Evolutionary conservation across 2,888 invertebrate species (phyloP), one percentile per base, ranked within the genome.

Genomic region (Rhodophaea formosa): DNA sequence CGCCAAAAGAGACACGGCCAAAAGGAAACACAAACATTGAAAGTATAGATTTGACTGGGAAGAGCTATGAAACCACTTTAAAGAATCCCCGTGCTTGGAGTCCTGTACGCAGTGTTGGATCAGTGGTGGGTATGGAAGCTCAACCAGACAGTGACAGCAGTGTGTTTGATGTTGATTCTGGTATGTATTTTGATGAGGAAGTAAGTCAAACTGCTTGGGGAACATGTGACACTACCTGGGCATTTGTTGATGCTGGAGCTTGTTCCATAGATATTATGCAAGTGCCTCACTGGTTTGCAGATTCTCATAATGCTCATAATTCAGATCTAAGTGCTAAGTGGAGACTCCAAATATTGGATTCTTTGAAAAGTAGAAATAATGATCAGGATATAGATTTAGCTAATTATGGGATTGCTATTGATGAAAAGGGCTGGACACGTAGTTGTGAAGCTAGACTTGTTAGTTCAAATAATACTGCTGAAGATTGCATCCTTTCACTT

Each of bases 81-180:
- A 95, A 94, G 71, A 96, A 96, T 84, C 96, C 96, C 16, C 93
- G 96, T 72, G 96, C 96, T 30, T 96, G 97, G 96, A 96, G 96
- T 74, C 97, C 97, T 15, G 96, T 96, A n/a, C 93, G 96, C 64
- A 96, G 96, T 75, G 96, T 96, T 8, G 97, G 97, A 8, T 96
- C 96, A 23, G 95, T 96, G 53, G 94, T 94, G 16, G 96, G 96
- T 1, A 95, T 95, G 72, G 96, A 97, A 84, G 96, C 95, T n/a
- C 96, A 96, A 79, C 96, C 96, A 3, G 96, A 96, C 77, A 95
- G 95, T 64, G 96, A 96, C 77, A 95, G 96, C 54, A 94, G 95
- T 73, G 94, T 96, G 8, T 96, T 96, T 82, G 95, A 95, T 90
- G 93, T 95, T 5, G 96, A 96, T 73, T 96, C 96, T 3, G 96